Evolutionary conservation across 1,140 invertebrate species (phyloP).

Genomic region (Formica exsecta): DNA sequence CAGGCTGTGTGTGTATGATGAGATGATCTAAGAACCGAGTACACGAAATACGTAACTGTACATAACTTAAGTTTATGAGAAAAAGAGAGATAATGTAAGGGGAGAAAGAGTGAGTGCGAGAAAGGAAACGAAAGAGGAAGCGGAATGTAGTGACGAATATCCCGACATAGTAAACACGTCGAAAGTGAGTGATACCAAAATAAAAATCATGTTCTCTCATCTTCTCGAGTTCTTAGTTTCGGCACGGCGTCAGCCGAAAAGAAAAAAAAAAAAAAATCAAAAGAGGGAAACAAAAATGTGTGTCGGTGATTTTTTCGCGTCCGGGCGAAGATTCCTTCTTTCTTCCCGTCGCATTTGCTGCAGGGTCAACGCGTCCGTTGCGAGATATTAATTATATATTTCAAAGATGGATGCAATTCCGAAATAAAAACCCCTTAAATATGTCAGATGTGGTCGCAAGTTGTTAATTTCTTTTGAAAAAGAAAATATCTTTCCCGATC

Average conservation of each 20-base stretch:
- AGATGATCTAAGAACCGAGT: neutral
- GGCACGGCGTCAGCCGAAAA: slow-evolving; percentile 38
- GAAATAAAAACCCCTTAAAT: slow-evolving; percentile 66
- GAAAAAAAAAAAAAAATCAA: slow-evolving; percentile 20
- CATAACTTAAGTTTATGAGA: slow-evolving; percentile 53
- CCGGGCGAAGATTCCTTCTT: slow-evolving; percentile 62
- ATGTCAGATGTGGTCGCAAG: slow-evolving; percentile 32
- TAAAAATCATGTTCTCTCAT: slow-evolving; percentile 57
- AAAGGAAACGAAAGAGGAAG: neutral
- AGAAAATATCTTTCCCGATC: neutral
- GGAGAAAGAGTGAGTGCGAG: slow-evolving; percentile 25
- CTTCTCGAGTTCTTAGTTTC: slow-evolving; percentile 60
- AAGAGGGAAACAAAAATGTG: slow-evolving; percentile 39
- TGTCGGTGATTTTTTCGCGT: slow-evolving; percentile 64
- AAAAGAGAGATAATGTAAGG: slow-evolving; percentile 21
- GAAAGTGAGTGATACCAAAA: slow-evolving; percentile 51
- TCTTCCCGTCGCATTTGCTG: slow-evolving; percentile 67
- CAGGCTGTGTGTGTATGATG: neutral
- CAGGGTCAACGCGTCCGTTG: slow-evolving; percentile 58
- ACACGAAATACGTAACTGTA: slow-evolving; percentile 33
- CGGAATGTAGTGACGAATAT: slow-evolving; percentile 24
- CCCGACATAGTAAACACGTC: slow-evolving; percentile 15
- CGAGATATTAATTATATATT: slow-evolving; percentile 67
- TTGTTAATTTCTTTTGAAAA: slow-evolving; percentile 14
- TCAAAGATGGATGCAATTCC: slow-evolving; percentile 61